Evolutionary conservation across 1,140 invertebrate genomes (phyloP), one percentile per base, ranked within the genome.

Genomic region (Elysia chlorotica): DNA sequence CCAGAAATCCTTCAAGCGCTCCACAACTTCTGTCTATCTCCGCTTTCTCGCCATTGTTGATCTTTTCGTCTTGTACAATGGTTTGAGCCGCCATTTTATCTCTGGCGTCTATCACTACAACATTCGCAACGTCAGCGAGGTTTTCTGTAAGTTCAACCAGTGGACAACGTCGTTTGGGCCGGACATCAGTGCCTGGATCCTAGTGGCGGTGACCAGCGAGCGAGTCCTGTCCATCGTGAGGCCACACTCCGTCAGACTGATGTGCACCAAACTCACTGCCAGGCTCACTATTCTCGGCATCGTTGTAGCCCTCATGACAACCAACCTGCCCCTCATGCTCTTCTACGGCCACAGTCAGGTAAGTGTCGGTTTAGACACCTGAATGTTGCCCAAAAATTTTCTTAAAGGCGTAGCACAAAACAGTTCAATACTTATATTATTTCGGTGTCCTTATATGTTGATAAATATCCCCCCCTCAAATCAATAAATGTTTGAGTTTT

Each of bases 71-170:
- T 57, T 71, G 17, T 71, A 71, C 56, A 71, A 41, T 36, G 68
- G 68, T 19, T 35, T 71, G 21, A 61, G 57, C 36, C 68, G 56
- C 17, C 68, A 61, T 37, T 71, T 71, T 62, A n/a, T 62, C 25
- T 61, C 33, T n/a, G 56, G 36, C 19, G 30, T 41, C 14, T 71
- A 35, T 2, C 35, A 31, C 17, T 71, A 71, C 68, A 59, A 71
- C 56, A 71, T 62, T 6, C 33, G 57, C 19, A 17, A 59, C 17
- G 14, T 62, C 14, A 62, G 57, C 28, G 57, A 71, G 25, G 10
- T 3, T n/a, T 71, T 71, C 56, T 71, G 68, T n/a, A 71, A 62
- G 36, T 71, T 71, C 28, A 36, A 71, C 25, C 36, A 10, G 23
- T 71, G 68, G 68, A 30, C 57, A 10, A 71, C 17, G 3, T n/a